Evolutionary conservation across 2,888 invertebrate genomes (phyloP), one percentile per base, ranked within the genome.

Genomic region (Acanthosepion lycidas): DNA sequence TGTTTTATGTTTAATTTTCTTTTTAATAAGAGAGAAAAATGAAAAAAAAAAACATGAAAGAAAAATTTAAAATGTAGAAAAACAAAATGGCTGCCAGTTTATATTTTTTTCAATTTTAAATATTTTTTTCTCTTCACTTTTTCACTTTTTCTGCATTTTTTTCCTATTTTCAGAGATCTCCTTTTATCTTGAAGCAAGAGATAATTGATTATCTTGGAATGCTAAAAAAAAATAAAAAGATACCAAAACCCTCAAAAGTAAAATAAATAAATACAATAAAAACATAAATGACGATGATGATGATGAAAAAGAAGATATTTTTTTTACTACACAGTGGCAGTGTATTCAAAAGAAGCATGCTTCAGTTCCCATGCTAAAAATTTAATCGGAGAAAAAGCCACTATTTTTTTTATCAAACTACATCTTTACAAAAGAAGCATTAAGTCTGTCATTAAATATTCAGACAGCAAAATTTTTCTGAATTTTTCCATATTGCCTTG

Each of bases 171-270:
- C 78, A 78, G n/a, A 48, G 93, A 93, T 93, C 53, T 93, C 93
- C 93, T 93, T 93, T 93, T 93, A 93, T 93, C 93, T 93, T 93
- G 93, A n/a, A 93, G 51, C 93, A 93, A 53, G 93, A 93, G 49
- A 93, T 93, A 93, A 93, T 93, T 93, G 93, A 93, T 93, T 93
- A 48, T n/a, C 49, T 49, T 49, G n/a, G 53, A 93, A 93, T 53
- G 49, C n/a, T 49, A 49, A 92, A 92, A 26, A 92, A 26, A 33
- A 91, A 91, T 28, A 92, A 92, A 92, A 92, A 92, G 12, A 49
- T 28, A 42, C 20, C 51, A 92, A 92, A 92, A 78, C 78, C 78
- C 78, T 78, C n/a, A 78, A 78, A 78, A 78, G n/a, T 78, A 78
- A 78, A 78, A 78, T 78, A n/a, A 78, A 78, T 78, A 78, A 78